phyloP scores from a whole-genome alignment of 2,113 vertebrate species.

The Nansenia antarctica region DNA sequence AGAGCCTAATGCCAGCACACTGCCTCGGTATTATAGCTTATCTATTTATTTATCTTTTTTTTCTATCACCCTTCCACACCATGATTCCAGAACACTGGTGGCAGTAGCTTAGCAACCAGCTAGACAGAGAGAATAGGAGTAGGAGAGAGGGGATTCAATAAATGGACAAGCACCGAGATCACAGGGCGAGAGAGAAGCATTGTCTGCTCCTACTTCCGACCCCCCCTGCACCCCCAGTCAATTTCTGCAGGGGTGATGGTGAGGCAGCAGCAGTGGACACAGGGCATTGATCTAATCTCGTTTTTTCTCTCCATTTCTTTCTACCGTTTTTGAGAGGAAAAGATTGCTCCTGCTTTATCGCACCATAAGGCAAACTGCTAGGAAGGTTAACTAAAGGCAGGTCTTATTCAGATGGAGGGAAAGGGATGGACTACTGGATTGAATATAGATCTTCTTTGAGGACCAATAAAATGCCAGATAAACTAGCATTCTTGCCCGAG shows the following conservation, averaged over 20 bases:
- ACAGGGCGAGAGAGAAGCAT: slow-evolving; percentile 40
- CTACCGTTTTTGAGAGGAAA: slow-evolving; percentile 25
- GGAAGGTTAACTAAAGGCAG: not conserved
- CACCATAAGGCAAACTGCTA: slow-evolving; percentile 3
- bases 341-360: slow-evolving; percentile 2
- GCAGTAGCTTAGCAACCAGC: slow-evolving; percentile 77
- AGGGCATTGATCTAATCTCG: slow-evolving; percentile 29
- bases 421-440: not conserved
- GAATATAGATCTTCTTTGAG: not conserved
- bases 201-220: slow-evolving; percentile 29
- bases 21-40: slow-evolving; percentile 17
- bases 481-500: not conserved
- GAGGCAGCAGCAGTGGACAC: not conserved
- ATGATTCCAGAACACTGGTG: slow-evolving; percentile 57
- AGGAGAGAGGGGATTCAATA: slow-evolving; percentile 54
- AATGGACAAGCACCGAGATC: slow-evolving; percentile 61
- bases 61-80: slow-evolving; percentile 51
- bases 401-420: not conserved
- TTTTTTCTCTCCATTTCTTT: slow-evolving; percentile 20
- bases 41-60: slow-evolving; percentile 40
- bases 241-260: slow-evolving; percentile 19
- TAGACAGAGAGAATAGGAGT: slow-evolving; percentile 30
- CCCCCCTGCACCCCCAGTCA: slow-evolving; percentile 6
- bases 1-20: slow-evolving; percentile 19
- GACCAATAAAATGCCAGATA: not conserved